Evolutionary conservation across 1,140 invertebrate genomes (phyloP), one percentile per base, ranked within the genome.

Genomic region (Mya arenaria): DNA sequence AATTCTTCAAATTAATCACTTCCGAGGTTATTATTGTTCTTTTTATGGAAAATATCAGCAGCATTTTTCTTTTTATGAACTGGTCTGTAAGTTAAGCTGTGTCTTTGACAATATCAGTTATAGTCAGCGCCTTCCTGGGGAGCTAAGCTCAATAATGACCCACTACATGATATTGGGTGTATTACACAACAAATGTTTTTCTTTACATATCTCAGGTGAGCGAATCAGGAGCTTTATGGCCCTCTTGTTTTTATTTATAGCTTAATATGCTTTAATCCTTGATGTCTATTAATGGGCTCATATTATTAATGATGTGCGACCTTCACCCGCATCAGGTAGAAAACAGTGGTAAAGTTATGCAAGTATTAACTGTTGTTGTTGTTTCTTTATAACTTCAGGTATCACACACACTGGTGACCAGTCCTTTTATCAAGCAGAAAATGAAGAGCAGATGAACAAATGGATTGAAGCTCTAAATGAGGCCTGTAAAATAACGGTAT

Each of bases 351-450:
- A 19, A 44, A 10, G 10, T 19, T 10, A 10, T 44, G 19, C 41
- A 44, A 44, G 41, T 19, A 10, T 44, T 44, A 44, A 44, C 19
- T 44, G 41, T 10, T 10, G 10, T 44, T 44, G 10, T 10, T 44
- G 41, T 44, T 10, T 44, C 19, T 44, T 44, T 44, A 19, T 44
- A 44, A 44, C 41, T 55, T 0, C 32, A 78, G 75, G 63, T 78
- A 78, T 78, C 25, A 78, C 75, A 5, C 62, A 78, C 58, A 30
- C 62, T 39, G 75, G 75, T 41, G 75, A 78, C n/a, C 75, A 78
- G 75, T 34, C 56, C n/a, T 78, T 52, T 78, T 39, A 66, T 28
- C 60, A 78, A 44, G 75, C 75, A 0, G 34, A 34, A 28, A 68
- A n/a, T 37, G 63, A 78, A 37, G 39, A 52, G 1, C 62, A 78